Base-by-base conservation (phyloP, 2,113 vertebrate genomes). In the Hypanus sabinus region DNA sequence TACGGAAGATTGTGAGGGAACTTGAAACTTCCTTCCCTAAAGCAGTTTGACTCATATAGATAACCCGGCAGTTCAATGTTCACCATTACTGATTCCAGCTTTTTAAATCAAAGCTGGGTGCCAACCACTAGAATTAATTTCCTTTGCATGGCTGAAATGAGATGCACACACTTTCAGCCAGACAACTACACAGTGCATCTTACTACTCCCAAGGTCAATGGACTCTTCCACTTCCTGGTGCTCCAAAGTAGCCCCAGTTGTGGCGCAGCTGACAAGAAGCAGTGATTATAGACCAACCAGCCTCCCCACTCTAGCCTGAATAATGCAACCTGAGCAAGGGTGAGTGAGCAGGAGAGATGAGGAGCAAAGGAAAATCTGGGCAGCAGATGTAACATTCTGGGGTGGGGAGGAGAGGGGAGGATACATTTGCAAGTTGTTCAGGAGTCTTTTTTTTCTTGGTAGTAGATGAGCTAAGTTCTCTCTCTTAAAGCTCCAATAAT, bases 401-500 rank as follows among this genome's bases (percentile, higher is more conserved):
- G 36, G 11, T 24, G 27, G 22, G 60, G 27, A 24, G 11, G 60
- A 27, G 8, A 38, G 83, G 36, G 57, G 24, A 24, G n/a, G 60
- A 73, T 75, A 73, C 8, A 0, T 10, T 55, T 73, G 22, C 68
- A 93, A 93, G 68, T 38, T 75, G 88, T 68, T 68, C 62, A 70
- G 70, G 68, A 73, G 46, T 46, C 4, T 46, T 46, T 46, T 55
- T 22, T 30, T 46, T 93, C 18, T 46, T 36, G 11, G 2, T 14
- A 93, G 9, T 33, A 16, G 36, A 75, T 93, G 10, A 75, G 22
- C 22, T 2, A 68, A 55, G 38, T 27, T 93, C 70, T 75, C 36
- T 75, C 36, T 75, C 20, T 93, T 27, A 70, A 91, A 91, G n/a
- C 33, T 88, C 60, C 62, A 91, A 91, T 70, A 55, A 93, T n/a